Evolutionary conservation across 2,888 invertebrate genomes (phyloP), one percentile per base, ranked within the genome.

Genomic region (Corbicula japonica): DNA sequence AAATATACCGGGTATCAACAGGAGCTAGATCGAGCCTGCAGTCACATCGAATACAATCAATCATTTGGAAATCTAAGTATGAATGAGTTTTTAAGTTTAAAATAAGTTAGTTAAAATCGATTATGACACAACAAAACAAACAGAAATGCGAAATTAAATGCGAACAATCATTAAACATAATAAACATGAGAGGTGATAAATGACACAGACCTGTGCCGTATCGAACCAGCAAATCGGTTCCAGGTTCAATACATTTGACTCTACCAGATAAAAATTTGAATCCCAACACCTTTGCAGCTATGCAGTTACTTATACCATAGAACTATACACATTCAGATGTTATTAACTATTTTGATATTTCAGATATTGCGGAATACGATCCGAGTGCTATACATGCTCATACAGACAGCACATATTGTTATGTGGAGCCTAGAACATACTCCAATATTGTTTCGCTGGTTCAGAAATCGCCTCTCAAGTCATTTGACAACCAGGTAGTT

Each of bases 301-400:
- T n/a, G n/a, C n/a, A n/a, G n/a, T n/a, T n/a, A n/a, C n/a, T n/a
- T n/a, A n/a, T n/a, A n/a, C n/a, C n/a, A n/a, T n/a, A 8, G 8
- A 41, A 41, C 41, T 12, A 41, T 8, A 12, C 15, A 41, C 41
- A 41, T 41, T 12, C 41, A 12, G 8, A n/a, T n/a, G n/a, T n/a
- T n/a, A 1, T 23, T 15, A 54, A 50, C 15, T 15, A 44, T 21
- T 44, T 38, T 28, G 52, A 28, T 54, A 12, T 35, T 50, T n/a
- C 76, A 81, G 81, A 77, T 41, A 78, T 82, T 54, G 81, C 81
- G 1, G 75, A 71, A 3, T 82, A 82, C 48, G 63, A 82, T 44
- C 71, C 76, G 32, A 54, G 65, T 2, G 71, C 71, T 2, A 48
- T 72, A 5, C 71, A 82, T 38, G n/a, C n/a, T n/a, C n/a, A n/a